Evolutionary conservation across 2,888 invertebrate species (phyloP), one percentile per base, ranked within the genome.

Genomic region (Tenthredo distinguenda): DNA sequence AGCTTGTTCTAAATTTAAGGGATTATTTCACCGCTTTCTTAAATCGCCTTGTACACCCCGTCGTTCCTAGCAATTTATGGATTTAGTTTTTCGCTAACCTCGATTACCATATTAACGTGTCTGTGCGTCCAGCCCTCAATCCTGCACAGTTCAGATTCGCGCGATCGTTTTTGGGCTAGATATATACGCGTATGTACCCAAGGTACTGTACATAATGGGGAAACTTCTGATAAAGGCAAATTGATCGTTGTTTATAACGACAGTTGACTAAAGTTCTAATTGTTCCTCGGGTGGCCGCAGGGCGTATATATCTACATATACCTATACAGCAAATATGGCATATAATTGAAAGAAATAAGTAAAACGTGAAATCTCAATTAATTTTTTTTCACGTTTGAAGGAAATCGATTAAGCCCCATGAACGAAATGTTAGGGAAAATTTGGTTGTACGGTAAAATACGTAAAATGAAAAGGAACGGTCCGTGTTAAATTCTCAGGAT

Each of bases 181-280:
- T n/a, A 71, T 6, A 37, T n/a, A 71, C 12, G n/a, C 18, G 50
- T 9, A 0, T 5, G 6, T 50, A 50, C 50, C 50, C 50, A 5
- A 12, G 15, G 47, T 4, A 47, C 47, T 47, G 47, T 47, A 65
- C 31, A 71, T 71, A 71, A 71, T 34, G 71, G 34, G 31, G 4
- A 71, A 71, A 71, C 26, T 71, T 71, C 37, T 71, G 18, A 71
- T 34, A 31, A 31, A 72, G 84, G 72, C n/a, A 55, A 84, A 84
- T 72, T 84, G 74, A 84, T 84, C 72, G 84, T 84, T 84, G 76
- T 84, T 86, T 86, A 83, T 85, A 86, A 86, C 86, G 86, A 86
- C 84, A 86, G 84, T 84, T 86, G 34, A 34, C 74, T 21, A 55
- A 85, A 86, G 65, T 87, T 86, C 68, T 77, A 87, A 86, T 87